Conservation (phyloP, 2,888 invertebrate genomes). For the Syritta pipiens region DNA sequence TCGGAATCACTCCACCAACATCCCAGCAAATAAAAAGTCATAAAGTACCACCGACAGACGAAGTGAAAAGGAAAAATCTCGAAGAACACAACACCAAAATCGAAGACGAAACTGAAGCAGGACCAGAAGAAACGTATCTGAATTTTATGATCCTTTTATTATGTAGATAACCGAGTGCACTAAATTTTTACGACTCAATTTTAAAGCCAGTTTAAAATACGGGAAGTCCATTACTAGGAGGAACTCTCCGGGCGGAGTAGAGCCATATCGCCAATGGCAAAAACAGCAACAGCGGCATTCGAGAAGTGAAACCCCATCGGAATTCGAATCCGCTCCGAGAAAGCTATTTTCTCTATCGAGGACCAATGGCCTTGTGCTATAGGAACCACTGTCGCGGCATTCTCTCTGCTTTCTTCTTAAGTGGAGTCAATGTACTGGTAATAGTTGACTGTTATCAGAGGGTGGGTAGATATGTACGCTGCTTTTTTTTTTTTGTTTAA, state of each 20-base stretch:
- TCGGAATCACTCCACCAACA: slow-evolving; percentile 26
- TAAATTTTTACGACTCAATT: slow-evolving; percentile 60
- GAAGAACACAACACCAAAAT: slow-evolving; percentile 14
- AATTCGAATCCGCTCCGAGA: slow-evolving; percentile 11
- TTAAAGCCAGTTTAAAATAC: slow-evolving; percentile 51
- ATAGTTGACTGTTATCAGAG: slow-evolving; percentile 44
- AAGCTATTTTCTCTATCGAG: slow-evolving; percentile 12
- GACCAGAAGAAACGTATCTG: slow-evolving; percentile 33
- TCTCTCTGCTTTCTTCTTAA: slow-evolving; percentile 1
- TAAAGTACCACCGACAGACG: slow-evolving; percentile 28
- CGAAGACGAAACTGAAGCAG: slow-evolving; percentile 26
- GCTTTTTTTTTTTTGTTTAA: background rate
- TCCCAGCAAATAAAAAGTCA: slow-evolving; percentile 32
- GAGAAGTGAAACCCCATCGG: slow-evolving; percentile 24
- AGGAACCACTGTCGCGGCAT: too few species aligned
- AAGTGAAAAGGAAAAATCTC: background rate
- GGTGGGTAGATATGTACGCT: background rate
- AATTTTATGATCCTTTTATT: slow-evolving; percentile 59
- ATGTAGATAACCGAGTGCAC: slow-evolving; percentile 55
- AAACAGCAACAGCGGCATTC: slow-evolving; percentile 1
- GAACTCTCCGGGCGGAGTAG: slow-evolving; percentile 12
- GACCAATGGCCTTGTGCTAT: slow-evolving; percentile 8
- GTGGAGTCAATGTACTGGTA: slow-evolving; percentile 55
- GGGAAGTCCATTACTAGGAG: slow-evolving; percentile 21
- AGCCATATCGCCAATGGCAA: slow-evolving; percentile 22